Base-by-base conservation (phyloP, 1,140 invertebrate species). In the Babylonia areolata region DNA sequence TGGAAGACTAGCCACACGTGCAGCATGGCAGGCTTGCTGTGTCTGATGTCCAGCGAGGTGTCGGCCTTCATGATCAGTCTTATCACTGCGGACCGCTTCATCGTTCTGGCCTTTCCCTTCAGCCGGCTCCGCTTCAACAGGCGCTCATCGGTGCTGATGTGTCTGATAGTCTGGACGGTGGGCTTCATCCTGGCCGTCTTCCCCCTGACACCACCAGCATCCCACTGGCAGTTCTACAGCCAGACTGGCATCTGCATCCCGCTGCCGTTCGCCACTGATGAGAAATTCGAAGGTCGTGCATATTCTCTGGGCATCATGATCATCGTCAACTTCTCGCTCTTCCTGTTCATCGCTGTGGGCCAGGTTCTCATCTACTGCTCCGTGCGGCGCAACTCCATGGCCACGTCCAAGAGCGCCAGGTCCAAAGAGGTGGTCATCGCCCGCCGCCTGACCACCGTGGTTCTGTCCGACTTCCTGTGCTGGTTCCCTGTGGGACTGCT, bases 1-100 rank as follows among this genome's bases (percentile, higher is more conserved):
- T 87, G 86, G 86, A 87, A 81, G 40, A 69, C 1, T n/a, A 81
- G 82, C 35, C 23, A 23, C 0, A 33, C 58, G 6, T 87, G 86
- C 35, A 69, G 73, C 17, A 39, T 83, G 12, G 86, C 86, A 1
- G 86, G 86, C 1, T 87, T 87, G 75, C 40, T 87, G 35, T 87
- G 75, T 51, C 42, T 87, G 28, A 28, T 87, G 82, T 87, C 86
- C 77, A 85, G 78, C 39, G 83, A 87, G 69, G 81, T 82, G 31
- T 87, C 86, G n/a, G 83, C 86, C 12, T 71, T 87, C 28, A 79
- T 85, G 40, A 87, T 87, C 37, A 81, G 81, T 28, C 42, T 87
- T 0, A 92, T 93, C 17, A 91, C 93, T 1, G 11, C 90, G 3
- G 86, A 87, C 33, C 77, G 86, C 33, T 71, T 82, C 15, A 23